Evolutionary conservation across 2,113 vertebrate genomes (phyloP), one percentile per base, ranked within the genome.

Genomic region (Arizona elegans): DNA sequence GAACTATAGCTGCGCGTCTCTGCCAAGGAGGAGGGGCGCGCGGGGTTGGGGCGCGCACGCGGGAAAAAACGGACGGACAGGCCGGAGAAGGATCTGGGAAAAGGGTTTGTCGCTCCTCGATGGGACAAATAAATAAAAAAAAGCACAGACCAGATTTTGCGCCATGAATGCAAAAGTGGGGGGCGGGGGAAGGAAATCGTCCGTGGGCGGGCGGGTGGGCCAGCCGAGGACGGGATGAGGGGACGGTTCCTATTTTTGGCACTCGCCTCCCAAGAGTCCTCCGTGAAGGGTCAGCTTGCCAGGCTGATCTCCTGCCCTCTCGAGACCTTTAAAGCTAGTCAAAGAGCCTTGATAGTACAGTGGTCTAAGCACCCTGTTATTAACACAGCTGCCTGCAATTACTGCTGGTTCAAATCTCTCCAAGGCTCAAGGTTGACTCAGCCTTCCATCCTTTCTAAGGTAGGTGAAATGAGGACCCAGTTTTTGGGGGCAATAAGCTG

Each of bases 1-100:
- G 98, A 99, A 11, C 97, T 99, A 94, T 99, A 98, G 91, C 38
- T 2, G 38, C 47, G 53, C 65, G 13, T 52, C 21, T 94, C 94
- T 92, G 13, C 47, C 38, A 94, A 94, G 62, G 65, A 33, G 29
- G 50, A n/a, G 23, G 52, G 33, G 56, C 70, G 12, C 58, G 0
- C 0, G 33, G 65, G 55, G n/a, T 5, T 50, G 12, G 24, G 89
- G 58, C 4, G 24, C 1, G 13, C 1, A 81, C 11, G 19, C 3
- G 17, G 3, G 29, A n/a, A 43, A 43, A n/a, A 29, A 33, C 21
- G 19, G 55, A 3, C 3, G n/a, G 53, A 89, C 26, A 7, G 86
- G 47, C 26, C 23, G 50, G 47, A 91, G 17, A 29, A 56, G 54
- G 81, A 26, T 13, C 58, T 12, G 12, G 11, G 5, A 15, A 21